Evolutionary conservation across 1,140 invertebrate genomes (phyloP), one percentile per base, ranked within the genome.

Genomic region (Eufriesea mexicana): DNA sequence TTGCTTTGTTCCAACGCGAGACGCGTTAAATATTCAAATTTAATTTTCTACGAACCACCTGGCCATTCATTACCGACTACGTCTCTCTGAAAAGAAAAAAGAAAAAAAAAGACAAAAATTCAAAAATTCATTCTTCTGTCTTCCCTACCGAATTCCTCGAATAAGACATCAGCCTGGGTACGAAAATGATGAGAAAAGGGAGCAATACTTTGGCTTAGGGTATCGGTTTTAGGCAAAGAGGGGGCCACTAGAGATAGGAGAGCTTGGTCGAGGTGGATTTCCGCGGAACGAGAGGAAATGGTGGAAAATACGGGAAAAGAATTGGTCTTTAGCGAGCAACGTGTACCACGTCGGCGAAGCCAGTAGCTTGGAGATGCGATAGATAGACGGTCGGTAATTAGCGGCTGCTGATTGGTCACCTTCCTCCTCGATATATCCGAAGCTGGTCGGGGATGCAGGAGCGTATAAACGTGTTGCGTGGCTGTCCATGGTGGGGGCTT

Each of bases 391-490:
- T 74, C 54, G 45, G 66, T 91, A 92, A 92, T 92, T 92, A 92
- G 79, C 85, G 84, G 71, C 79, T 76, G 88, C 84, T 91, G 91
- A 91, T 92, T 91, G 91, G 90, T 84, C 89, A 91, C 85, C 90
- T 89, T 91, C 81, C 59, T 82, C 78, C 78, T 62, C 78, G 77
- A n/a, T 66, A 70, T 79, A 84, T 45, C 54, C 62, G 62, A 73
- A 14, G 71, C 71, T 54, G 57, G 61, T 59, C 25, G 79, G 67
- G 55, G 54, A 72, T 55, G 72, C 47, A 66, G 28, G 67, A 83
- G 51, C 57, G 77, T 70, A 70, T 61, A 61, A 77, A 70, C 79
- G 75, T 72, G 79, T 75, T 73, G 72, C 71, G 35, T 71, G 47
- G 54, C 54, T 18, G 49, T 54, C 2, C 14, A 28, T 51, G 81